A percentile compares a stretch with the other conserved stretches of the same genome.
phyloP scores from a whole-genome alignment of 2,888 invertebrate genomes.

The Ametastegia equiseti region DNA sequence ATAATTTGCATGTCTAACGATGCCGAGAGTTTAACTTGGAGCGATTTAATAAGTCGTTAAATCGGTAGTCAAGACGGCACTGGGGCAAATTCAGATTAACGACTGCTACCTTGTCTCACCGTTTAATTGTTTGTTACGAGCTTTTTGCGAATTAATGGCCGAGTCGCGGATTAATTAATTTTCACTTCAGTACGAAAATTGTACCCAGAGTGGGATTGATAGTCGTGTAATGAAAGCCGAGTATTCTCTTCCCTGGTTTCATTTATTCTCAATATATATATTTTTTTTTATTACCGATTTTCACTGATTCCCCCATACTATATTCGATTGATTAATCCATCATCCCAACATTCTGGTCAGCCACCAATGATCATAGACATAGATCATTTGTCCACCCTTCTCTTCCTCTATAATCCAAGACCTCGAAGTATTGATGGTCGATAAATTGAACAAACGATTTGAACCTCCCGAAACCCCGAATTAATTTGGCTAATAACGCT shows the following conservation, averaged over 20 bases:
- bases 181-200: slow-evolving; percentile 3
- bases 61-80: slow-evolving; percentile 37
- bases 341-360: too few relatives aligned
- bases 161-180: slow-evolving; percentile 41
- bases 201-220: slow-evolving; percentile 33
- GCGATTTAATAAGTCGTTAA: slow-evolving; percentile 45
- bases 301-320: neutral
- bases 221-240: slow-evolving; percentile 29
- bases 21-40: slow-evolving; percentile 16
- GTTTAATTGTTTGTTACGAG: slow-evolving; percentile 46
- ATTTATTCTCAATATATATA: neutral
- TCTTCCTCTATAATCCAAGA: too few relatives aligned
- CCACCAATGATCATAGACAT: too few relatives aligned
- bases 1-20: slow-evolving; percentile 41
- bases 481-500: slow-evolving; percentile 15
- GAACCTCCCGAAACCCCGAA: neutral
- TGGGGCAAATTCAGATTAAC: slow-evolving; percentile 42
- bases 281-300: neutral
- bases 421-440: neutral
- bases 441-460: neutral
- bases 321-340: neutral
- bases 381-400: too few relatives aligned
- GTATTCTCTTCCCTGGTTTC: neutral
- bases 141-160: slow-evolving; percentile 45
- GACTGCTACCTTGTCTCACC: slow-evolving; percentile 42